Evolutionary conservation across 2,113 vertebrate genomes (phyloP).

Genomic region (Dascyllus trimaculatus): DNA sequence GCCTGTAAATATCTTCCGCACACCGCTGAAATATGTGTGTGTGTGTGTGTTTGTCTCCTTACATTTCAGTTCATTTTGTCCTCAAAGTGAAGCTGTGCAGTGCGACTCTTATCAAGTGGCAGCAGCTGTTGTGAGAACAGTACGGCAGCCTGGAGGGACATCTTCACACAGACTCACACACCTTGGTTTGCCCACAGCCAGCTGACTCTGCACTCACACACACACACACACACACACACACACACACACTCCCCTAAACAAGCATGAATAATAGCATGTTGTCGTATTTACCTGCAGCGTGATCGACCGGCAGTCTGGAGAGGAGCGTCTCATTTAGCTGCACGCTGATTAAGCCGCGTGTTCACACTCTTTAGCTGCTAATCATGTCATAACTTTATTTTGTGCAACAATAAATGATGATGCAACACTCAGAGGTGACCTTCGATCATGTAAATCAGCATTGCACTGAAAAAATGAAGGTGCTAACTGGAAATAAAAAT

Average conservation of each 20-base stretch:
- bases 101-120: constrained; percentile 78
- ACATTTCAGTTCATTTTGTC: constrained; percentile 69
- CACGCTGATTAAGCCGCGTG: constrained; percentile 12
- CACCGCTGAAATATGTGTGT: constrained; percentile 25
- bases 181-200: constrained; percentile 46
- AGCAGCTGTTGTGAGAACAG: constrained; percentile 76
- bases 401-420: too few relatives aligned
- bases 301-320: constrained; percentile 14
- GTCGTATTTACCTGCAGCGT: constrained; percentile 38
- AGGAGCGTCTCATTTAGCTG: constrained; percentile 9
- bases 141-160: constrained; percentile 49
- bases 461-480: too few relatives aligned
- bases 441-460: too few relatives aligned
- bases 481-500: too few relatives aligned
- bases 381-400: neutral
- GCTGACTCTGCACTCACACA: constrained; percentile 39
- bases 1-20: constrained; percentile 57
- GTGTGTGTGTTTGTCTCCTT: constrained; percentile 11
- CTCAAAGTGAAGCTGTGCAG: constrained; percentile 69
- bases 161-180: constrained; percentile 50
- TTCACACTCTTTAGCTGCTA: neutral
- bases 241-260: constrained; percentile 23
- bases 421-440: too few relatives aligned
- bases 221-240: too few relatives aligned
- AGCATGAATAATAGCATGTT: constrained; percentile 36